These are phyloP conservation scores for Pristionchus arcanus DNA, from an alignment of 2,888 invertebrate species.

Conservation along the genomic window DNA sequence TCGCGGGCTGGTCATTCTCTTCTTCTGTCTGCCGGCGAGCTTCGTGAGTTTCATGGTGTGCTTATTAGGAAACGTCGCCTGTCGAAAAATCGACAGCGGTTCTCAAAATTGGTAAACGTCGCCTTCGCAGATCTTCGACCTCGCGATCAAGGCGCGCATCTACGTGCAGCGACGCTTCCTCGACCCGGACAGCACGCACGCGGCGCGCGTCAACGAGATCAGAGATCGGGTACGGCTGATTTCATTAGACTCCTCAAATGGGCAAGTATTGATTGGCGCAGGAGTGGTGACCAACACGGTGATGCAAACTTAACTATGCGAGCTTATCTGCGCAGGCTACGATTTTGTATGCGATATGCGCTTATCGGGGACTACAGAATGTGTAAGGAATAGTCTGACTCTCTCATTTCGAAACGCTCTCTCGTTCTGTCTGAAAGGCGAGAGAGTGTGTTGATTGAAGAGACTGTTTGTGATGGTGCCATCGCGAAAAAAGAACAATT, in stretches of 20 bases:
- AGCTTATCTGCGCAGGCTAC: slow-evolving; percentile 23
- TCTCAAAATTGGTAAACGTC: not conserved
- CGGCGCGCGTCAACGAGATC: slow-evolving; percentile 71
- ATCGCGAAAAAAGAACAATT: not conserved
- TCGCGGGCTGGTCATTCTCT: slow-evolving; percentile 82
- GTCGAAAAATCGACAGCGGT: not conserved
- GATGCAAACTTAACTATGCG: slow-evolving; percentile 15
- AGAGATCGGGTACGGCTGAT: slow-evolving; percentile 58
- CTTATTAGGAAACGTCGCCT: not conserved
- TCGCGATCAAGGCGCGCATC: slow-evolving; percentile 68
- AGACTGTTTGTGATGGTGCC: not conserved
- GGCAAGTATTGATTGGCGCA: not conserved
- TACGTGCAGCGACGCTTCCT: slow-evolving; percentile 69
- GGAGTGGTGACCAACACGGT: no score
- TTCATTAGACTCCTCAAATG: not conserved
- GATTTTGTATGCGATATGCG: not conserved
- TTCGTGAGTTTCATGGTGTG: slow-evolving; percentile 80
- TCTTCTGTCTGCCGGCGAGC: slow-evolving; percentile 86
- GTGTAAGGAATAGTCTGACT: no score
- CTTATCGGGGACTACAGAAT: not conserved
- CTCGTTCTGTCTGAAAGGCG: no score
- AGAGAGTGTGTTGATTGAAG: no score
- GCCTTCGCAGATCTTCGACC: slow-evolving; percentile 72
- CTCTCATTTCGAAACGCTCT: no score
- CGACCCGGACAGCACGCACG: slow-evolving; percentile 67